These are phyloP conservation scores for Lypha dubia DNA, from an alignment of 2,888 invertebrate genomes.

Conservation along the genomic window DNA sequence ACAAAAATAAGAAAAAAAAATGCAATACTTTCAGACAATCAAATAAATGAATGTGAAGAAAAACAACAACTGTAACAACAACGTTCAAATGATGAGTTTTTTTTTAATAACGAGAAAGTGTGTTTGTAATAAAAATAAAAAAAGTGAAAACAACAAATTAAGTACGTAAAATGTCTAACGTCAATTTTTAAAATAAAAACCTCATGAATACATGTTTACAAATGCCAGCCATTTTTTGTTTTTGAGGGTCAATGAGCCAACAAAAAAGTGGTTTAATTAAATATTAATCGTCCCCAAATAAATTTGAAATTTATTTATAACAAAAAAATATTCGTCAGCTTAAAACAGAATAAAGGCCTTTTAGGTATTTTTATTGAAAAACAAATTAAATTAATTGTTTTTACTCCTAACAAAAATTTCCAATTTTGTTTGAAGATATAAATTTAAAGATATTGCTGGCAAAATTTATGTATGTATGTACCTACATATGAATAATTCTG, in stretches of 20 bases:
- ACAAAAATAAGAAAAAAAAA: conserved; percentile 49
- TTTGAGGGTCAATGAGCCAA: conserved; percentile 27
- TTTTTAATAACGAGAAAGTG: neutral
- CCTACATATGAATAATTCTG: too few relatives aligned
- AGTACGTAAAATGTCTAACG: conserved; percentile 11
- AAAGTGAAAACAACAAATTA: conserved; percentile 4
- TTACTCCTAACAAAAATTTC: too few relatives aligned
- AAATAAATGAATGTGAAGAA: conserved; percentile 44
- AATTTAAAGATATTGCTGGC: too few relatives aligned
- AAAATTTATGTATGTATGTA: too few relatives aligned
- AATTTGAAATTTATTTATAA: neutral
- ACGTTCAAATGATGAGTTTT: neutral
- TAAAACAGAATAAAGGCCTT: neutral
- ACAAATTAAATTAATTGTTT: too few relatives aligned
- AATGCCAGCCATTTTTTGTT: neutral
- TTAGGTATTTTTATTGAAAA: neutral
- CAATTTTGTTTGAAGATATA: too few relatives aligned
- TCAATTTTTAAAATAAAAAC: conserved; percentile 14
- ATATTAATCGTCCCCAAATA: neutral
- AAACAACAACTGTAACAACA: conserved; percentile 2
- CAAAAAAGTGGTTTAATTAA: neutral
- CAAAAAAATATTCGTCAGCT: neutral
- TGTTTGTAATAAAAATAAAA: conserved; percentile 2
- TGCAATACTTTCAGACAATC: conserved; percentile 59
- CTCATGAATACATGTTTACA: neutral